phyloP scores from a whole-genome alignment of 1,140 invertebrate genomes.

The Drosophila burlai region DNA sequence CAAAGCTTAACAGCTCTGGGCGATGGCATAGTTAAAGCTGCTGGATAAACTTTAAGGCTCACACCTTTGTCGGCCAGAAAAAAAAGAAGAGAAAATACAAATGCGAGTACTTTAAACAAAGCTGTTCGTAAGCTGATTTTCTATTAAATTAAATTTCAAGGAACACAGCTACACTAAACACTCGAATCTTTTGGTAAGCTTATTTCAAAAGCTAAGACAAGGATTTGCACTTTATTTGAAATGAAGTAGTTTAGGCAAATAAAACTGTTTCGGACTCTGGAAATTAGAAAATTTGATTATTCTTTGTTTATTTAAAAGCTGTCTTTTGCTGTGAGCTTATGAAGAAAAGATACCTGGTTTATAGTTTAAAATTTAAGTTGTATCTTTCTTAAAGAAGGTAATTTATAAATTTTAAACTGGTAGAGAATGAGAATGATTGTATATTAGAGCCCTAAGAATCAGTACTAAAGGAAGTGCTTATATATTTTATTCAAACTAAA shows the following conservation, averaged over 20 bases:
- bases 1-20: conserved; percentile 39
- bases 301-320: neutral
- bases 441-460: neutral
- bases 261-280: neutral
- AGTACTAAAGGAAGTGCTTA: neutral
- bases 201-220: neutral
- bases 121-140: conserved; percentile 24
- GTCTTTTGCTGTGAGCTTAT: neutral
- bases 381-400: too few species aligned
- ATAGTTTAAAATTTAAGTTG: too few species aligned
- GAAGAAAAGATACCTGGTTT: neutral
- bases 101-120: conserved; percentile 6
- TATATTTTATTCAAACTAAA: too few species aligned
- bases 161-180: neutral
- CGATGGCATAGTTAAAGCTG: conserved; percentile 23
- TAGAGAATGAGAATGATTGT: neutral
- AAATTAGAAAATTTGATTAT: neutral
- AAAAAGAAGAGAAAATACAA: neutral
- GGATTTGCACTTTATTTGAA: neutral
- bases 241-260: conserved; percentile 1
- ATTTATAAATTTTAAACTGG: neutral
- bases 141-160: conserved; percentile 12
- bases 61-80: conserved; percentile 5
- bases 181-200: neutral
- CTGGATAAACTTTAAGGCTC: conserved; percentile 24